Evolutionary conservation across 2,888 invertebrate genomes (phyloP).

Genomic region (Nomada fabriciana): DNA sequence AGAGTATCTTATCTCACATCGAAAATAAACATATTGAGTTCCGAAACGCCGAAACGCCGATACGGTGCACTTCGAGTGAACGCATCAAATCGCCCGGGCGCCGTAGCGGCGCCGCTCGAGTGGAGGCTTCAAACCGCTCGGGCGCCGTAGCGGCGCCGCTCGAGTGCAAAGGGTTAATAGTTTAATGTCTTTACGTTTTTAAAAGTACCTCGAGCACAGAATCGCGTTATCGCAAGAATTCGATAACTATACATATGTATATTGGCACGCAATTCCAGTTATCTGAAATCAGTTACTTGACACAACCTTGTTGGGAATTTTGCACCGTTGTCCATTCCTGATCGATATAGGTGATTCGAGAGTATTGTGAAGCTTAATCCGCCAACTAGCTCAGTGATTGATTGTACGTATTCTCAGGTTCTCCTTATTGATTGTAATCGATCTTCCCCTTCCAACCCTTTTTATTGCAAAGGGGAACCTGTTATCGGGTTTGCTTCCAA

Average conservation of each 20-base stretch:
- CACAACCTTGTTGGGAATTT: constrained; percentile 37
- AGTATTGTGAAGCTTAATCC: constrained; percentile 63
- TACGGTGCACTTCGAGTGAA: too few species aligned
- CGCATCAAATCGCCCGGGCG: too few species aligned
- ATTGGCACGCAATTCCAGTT: constrained; percentile 37
- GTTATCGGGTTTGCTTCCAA: constrained; percentile 30
- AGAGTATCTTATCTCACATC: too few species aligned
- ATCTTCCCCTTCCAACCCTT: constrained; percentile 50
- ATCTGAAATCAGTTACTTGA: constrained; percentile 52
- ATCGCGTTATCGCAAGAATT: not conserved
- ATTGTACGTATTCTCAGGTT: constrained; percentile 66
- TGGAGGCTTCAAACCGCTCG: too few species aligned
- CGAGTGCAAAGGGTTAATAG: too few species aligned
- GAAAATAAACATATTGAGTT: too few species aligned
- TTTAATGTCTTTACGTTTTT: too few species aligned
- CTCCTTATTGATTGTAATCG: constrained; percentile 57
- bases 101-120: too few species aligned
- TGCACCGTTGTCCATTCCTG: constrained; percentile 37
- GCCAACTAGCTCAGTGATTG: constrained; percentile 65
- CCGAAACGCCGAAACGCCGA: too few species aligned
- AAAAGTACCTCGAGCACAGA: not conserved
- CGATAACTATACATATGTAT: too few species aligned
- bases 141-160: too few species aligned
- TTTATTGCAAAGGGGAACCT: constrained; percentile 20
- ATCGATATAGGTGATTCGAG: constrained; percentile 61